Conservation (phyloP, 2,797 vertebrate genomes). For the Brotula barbata region DNA sequence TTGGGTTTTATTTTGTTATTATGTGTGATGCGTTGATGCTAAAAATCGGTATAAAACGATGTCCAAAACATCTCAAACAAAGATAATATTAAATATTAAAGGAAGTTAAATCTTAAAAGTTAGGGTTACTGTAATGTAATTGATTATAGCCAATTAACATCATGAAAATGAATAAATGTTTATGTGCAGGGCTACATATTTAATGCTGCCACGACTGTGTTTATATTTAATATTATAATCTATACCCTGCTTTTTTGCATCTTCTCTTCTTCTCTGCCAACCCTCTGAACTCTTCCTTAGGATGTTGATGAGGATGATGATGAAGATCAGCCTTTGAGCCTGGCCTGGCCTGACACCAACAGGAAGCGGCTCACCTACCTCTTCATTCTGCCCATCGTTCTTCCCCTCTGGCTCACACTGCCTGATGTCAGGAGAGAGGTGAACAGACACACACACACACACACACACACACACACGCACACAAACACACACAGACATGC, state of each 20-base stretch:
- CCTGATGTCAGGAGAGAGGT: conserved; percentile 94
- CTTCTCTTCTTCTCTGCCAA: no score
- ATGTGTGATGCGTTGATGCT: no score
- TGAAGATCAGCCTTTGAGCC: conserved; percentile 90
- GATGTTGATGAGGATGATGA: conserved; percentile 80
- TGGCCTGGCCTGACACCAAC: conserved; percentile 88
- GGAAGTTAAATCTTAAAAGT: no score
- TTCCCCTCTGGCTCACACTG: conserved; percentile 91
- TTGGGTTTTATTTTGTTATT: neutral
- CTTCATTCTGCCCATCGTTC: conserved; percentile 88
- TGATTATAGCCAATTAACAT: no score
- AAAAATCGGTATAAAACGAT: no score
- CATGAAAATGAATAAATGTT: neutral
- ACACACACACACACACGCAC: neutral
- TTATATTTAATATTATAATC: no score
- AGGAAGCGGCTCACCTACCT: conserved; percentile 89
- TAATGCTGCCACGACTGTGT: no score
- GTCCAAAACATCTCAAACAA: no score
- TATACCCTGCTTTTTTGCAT: no score
- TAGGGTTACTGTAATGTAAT: neutral
- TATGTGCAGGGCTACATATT: neutral
- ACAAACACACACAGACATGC: conserved; percentile 1
- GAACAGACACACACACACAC: conserved; percentile 28
- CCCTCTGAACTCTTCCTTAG: conserved; percentile 26
- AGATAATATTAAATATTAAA: no score